Evolutionary conservation across 2,888 invertebrate species (phyloP), one percentile per base, ranked within the genome.

Genomic region (Geophilus truncorum): DNA sequence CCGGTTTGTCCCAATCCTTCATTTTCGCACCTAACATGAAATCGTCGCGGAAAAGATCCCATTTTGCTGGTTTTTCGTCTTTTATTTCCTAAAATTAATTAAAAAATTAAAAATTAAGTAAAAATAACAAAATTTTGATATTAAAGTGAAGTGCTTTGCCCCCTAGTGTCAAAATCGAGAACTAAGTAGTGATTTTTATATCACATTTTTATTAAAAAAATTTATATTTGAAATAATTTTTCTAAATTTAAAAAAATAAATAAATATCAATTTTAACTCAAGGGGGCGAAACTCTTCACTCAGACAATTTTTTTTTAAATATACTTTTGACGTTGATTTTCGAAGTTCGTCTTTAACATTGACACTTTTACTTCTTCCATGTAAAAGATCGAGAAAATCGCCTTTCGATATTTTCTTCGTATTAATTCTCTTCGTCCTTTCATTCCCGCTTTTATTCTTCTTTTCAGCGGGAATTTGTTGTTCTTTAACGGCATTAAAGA

Each of bases 1-100:
- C n/a, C 84, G 93, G 91, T 87, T 94, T 93, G 86, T 96, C 94
- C 96, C 96, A 96, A 87, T 96, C 94, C 88, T 95, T 95, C 88
- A 95, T 90, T 80, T 86, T 87, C 23, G 87, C 87, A 83, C 93
- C 93, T 90, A 94, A 93, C 92, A 95, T 93, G 86, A 94, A 97
- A 87, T 96, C 95, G 85, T 95, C 94, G 83, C 93, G 90, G 85
- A 89, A 88, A 86, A 89, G 87, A 85, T 84, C 88, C 90, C 90
- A 90, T 1, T 82, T 83, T 15, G 85, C 83, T 34, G 32, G 4
- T n/a, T 30, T 77, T 10, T 30, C 30, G 5, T 75, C 23, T 30
- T 5, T 75, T 30, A 4, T 21, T 75, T 75, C 15, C 12, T 28
- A 15, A 34, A n/a, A n/a, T n/a, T n/a, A n/a, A n/a, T n/a, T n/a